Evolutionary conservation across 2,888 invertebrate genomes (phyloP), one percentile per base, ranked within the genome.

Genomic region (Clepsis dumicolana): DNA sequence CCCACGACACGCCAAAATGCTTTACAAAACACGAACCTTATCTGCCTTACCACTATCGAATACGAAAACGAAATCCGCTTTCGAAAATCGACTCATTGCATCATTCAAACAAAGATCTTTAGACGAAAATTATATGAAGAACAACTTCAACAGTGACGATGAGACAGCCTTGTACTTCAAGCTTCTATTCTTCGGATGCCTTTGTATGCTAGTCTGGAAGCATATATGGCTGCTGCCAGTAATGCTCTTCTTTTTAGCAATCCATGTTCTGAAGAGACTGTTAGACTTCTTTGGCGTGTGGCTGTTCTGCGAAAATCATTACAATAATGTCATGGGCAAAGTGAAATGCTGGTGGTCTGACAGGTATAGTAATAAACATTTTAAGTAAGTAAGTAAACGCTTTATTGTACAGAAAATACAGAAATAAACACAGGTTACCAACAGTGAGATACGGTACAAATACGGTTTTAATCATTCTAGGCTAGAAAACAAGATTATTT

Each of bases 191-290:
- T 98, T 97, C 94, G 96, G 96, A 1, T 98, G 98, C 77, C 90
- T 96, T 7, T 95, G 96, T 63, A 97, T 98, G 91, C 94, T 98
- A 32, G 94, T 98, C 16, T 98, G 98, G 96, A 97, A 97, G 77
- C 96, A 98, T 80, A 95, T 97, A 62, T 97, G 98, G 97, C 90
- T 98, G 68, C 88, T 97, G 73, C 95, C 96, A 7, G 94, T 98
- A 25, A 93, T 97, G 62, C 94, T 97, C 1, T 94, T 98, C 74
- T 98, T 98, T 7, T 91, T 98, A 65, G 93, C 95, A 0, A 96
- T 97, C 74, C 96, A 97, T 84, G 88, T 95, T 10, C 78, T 97
- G 14, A 87, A 95, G 86, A 89, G 91, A 82, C 67, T 87, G 74
- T 73, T 95, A 76, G 82, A 89, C 75, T 87, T 95, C 85, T 92